phyloP scores from a whole-genome alignment of 2,113 vertebrate species.

The Xenopus borealis region DNA sequence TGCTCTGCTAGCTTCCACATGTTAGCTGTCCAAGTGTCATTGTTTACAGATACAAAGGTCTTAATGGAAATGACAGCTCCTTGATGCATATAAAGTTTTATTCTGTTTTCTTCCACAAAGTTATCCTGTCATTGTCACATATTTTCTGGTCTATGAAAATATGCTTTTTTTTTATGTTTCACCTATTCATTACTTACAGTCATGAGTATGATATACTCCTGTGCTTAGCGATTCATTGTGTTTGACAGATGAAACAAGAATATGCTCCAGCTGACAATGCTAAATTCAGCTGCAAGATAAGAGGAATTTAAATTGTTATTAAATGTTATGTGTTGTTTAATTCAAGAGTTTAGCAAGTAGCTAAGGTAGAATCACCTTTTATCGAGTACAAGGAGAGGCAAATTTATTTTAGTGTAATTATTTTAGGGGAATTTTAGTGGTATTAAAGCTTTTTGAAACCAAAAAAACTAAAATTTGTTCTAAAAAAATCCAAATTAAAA shows the following conservation, averaged over 20 bases:
- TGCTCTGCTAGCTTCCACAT: slow-evolving; percentile 6
- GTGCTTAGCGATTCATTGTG: neutral
- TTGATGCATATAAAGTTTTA: slow-evolving; percentile 31
- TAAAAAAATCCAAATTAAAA: too few relatives aligned
- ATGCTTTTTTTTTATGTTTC: slow-evolving; percentile 10
- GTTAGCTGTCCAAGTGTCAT: slow-evolving; percentile 27
- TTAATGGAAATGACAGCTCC: slow-evolving; percentile 39
- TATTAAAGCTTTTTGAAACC: too few relatives aligned
- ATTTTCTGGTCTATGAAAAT: neutral
- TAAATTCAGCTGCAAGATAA: neutral
- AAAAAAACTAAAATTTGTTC: too few relatives aligned
- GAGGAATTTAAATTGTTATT: too few relatives aligned
- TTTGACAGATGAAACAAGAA: slow-evolving; percentile 15
- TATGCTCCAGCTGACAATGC: neutral
- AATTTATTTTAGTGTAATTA: too few relatives aligned
- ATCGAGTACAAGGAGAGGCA: too few relatives aligned
- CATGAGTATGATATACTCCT: neutral
- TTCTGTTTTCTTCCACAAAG: slow-evolving; percentile 21
- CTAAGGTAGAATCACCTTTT: too few relatives aligned
- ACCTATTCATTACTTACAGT: neutral
- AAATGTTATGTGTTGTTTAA: too few relatives aligned
- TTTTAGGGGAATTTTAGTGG: too few relatives aligned
- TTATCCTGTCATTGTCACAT: slow-evolving; percentile 19
- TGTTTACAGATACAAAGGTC: slow-evolving; percentile 26
- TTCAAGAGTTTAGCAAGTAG: too few relatives aligned